Evolutionary conservation across 2,113 vertebrate species (phyloP), one percentile per base, ranked within the genome.

Genomic region (Lophotis ruficrista): DNA sequence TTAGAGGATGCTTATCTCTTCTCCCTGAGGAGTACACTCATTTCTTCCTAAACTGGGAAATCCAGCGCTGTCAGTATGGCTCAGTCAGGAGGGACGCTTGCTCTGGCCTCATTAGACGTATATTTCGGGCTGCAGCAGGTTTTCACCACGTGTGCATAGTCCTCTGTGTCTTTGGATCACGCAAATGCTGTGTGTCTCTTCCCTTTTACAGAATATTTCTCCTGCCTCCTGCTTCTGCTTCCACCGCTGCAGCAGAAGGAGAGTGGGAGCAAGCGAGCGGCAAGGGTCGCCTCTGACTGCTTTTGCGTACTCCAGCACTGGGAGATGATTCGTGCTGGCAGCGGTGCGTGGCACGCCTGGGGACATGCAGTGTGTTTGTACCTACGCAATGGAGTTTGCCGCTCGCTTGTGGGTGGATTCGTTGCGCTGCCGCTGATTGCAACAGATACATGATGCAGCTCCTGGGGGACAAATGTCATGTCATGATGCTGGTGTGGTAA

Each of bases 161-260:
- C 12, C 22, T 12, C 25, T 30, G 17, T 11, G 58, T 37, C 25
- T 3, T 7, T 47, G 50, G 35, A 30, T 60, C 17, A 5, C 33
- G 13, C 23, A 51, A 64, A 56, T 6, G 16, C 48, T 22, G 2
- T 9, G 5, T 24, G 23, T 25, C 38, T 64, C 31, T 68, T 45
- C 51, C 22, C 35, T 98, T 97, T 23, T 97, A 97, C 18, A 97
- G 98, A 78, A 18, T 96, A 53, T 98, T 97, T 98, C 84, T 98
- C 97, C 93, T 97, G 97, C 77, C 87, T 97, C 65, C 60, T 96
- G 51, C 83, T 15, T 41, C 41, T 98, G 77, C 97, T 98, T 33
- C 95, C 96, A 35, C 65, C 87, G 83, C 94, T 97, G 96, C 7
- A 94, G 98, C 10, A 47, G 76, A 30, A 89, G 93, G 45, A 98